Evolutionary conservation across 2,113 vertebrate species (phyloP).

Genomic region (Malurus alboscapulatus): DNA sequence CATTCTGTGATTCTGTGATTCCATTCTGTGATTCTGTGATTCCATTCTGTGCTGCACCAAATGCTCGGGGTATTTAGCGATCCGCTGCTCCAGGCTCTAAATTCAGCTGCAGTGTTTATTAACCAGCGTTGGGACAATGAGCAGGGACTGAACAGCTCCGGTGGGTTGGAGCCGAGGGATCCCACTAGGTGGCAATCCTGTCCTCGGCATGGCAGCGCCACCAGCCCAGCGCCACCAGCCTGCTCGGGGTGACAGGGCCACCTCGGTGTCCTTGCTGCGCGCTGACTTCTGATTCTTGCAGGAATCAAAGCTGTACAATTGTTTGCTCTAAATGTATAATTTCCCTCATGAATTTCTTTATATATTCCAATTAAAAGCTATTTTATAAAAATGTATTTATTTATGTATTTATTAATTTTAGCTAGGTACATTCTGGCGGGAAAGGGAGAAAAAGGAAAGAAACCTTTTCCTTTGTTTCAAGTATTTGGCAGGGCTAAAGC

Average conservation of each 20-base stretch:
- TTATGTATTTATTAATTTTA: background rate
- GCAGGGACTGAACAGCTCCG: background rate
- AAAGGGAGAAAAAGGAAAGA: background rate
- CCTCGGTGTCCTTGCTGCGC: accelerated
- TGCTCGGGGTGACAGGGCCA: accelerated
- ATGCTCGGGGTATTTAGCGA: accelerated
- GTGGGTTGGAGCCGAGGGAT: background rate
- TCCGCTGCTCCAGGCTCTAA: background rate
- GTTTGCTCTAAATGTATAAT: background rate
- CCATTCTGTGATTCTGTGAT: background rate
- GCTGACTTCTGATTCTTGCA: accelerated
- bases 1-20: too few species aligned
- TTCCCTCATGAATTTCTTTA: background rate
- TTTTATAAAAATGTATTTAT: background rate
- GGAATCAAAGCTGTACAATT: background rate
- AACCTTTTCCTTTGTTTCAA: slow-evolving; percentile 4
- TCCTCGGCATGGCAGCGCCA: background rate
- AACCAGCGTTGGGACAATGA: accelerated
- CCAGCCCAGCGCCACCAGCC: background rate
- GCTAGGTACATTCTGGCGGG: background rate
- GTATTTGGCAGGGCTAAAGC: background rate
- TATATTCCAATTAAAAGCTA: background rate
- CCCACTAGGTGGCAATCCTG: slow-evolving; percentile 61
- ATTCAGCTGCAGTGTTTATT: background rate
- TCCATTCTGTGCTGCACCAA: accelerated